Base-by-base conservation (phyloP, 2,113 vertebrate species). In the Cynoglossus semilaevis region DNA sequence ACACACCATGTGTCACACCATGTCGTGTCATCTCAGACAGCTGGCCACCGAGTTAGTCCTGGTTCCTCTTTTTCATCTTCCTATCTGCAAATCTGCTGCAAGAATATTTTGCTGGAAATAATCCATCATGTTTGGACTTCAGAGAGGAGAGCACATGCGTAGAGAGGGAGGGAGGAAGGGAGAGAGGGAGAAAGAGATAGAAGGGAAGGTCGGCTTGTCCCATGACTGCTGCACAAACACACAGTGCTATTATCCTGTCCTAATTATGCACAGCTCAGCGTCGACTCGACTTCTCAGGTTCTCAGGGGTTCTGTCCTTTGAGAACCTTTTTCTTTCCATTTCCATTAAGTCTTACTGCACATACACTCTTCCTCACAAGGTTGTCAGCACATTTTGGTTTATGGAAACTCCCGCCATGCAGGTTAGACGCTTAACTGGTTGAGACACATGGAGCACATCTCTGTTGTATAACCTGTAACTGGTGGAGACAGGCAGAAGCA, bases 361-460 rank as follows among this genome's bases (percentile, higher is more conserved):
- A 0, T 50, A 53, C 47, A 52, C 35, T 0, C 53, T 73, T 58
- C 60, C 63, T 65, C 63, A 75, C 80, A 77, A 46, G 60, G 51
- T 35, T 73, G 77, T 74, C 74, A 67, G 70, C 69, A 55, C 54
- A 72, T 67, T 79, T 77, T 78, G 75, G 70, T 63, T 51, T 44
- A 59, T 51, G 68, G 66, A 72, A 75, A 36, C 22, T 77, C 80
- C 81, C 81, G 45, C 19, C 18, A 74, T 76, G 72, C 73, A 58
- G 62, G 68, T 79, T 70, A 61, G 69, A 74, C 22, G 64, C 68
- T 72, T 80, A 77, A 82, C 75, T 71, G 51, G 77, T 72, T 74
- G 52, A 70, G 77, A 76, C 79, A 74, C 56, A 56, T 57, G 69
- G 19, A 65, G 63, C 67, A 72, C 50, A 63, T 81, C 67, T 82